Evolutionary conservation across 2,797 vertebrate species (phyloP).

Genomic region (Nyctibius grandis): DNA sequence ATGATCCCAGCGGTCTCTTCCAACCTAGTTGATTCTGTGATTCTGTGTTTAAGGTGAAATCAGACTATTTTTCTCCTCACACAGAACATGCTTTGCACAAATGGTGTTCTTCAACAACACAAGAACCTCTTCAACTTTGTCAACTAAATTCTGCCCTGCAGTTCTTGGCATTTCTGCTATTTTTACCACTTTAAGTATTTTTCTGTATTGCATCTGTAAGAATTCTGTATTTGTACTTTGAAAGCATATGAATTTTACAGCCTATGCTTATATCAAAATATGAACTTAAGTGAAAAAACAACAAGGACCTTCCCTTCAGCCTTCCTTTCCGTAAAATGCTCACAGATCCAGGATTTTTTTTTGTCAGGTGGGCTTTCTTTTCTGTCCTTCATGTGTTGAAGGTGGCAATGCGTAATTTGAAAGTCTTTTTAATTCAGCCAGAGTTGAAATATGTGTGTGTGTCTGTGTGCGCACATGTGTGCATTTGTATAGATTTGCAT

Average conservation of each 20-base stretch:
- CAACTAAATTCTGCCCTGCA: neutral
- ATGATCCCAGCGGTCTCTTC: no score
- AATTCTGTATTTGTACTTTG: neutral
- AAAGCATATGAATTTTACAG: neutral
- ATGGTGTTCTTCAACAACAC: neutral
- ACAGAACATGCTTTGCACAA: neutral
- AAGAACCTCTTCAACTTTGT: neutral
- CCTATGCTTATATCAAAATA: neutral
- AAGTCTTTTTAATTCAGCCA: neutral
- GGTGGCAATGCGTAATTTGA: neutral
- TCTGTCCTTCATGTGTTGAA: neutral
- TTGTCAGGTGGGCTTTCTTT: neutral
- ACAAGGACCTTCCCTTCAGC: neutral
- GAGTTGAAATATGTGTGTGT: fast-evolving
- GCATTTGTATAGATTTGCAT: neutral
- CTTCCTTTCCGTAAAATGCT: neutral
- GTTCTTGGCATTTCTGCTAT: neutral
- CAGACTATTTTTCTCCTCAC: neutral
- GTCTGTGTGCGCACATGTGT: fast-evolving
- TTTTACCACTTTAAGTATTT: neutral
- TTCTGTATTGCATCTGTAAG: neutral
- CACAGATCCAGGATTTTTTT: neutral
- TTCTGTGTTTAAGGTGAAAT: neutral
- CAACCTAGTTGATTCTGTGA: no score
- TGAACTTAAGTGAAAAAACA: neutral